Percentiles rank a stretch among this genome's conserved stretches.
These are phyloP conservation scores for Archips crataeganus DNA, from an alignment of 2,888 invertebrate species.

Conservation along the genomic window DNA sequence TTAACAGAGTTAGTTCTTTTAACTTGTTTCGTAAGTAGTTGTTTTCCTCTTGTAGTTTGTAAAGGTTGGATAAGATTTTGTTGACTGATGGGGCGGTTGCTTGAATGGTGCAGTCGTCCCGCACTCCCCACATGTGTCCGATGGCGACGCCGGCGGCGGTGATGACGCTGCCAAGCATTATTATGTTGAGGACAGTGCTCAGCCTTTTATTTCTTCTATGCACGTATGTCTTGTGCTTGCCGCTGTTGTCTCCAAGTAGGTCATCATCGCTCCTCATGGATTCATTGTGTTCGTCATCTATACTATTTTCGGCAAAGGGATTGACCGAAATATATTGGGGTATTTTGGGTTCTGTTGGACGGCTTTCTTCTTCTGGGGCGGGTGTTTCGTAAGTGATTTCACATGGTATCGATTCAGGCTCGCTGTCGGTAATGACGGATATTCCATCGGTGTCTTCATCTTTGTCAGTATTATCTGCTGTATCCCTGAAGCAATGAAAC, in stretches of 20 bases:
- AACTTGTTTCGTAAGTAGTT: constrained; percentile 73
- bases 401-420: constrained; percentile 68
- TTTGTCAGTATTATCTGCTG: constrained; percentile 63
- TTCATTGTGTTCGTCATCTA: constrained; percentile 52
- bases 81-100: constrained; percentile 71
- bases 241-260: constrained; percentile 64
- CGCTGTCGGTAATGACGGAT: constrained; percentile 82
- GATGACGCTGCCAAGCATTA: constrained; percentile 80
- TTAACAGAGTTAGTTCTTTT: constrained; percentile 69
- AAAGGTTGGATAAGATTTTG: constrained; percentile 78
- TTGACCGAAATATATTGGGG: constrained; percentile 56
- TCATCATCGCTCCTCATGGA: constrained; percentile 64
- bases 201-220: constrained; percentile 79
- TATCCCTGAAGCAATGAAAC: constrained; percentile 53
- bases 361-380: constrained; percentile 54
- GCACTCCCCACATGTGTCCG: constrained; percentile 83
- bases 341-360: constrained; percentile 54
- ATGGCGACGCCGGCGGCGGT: constrained; percentile 81
- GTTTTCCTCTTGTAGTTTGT: constrained; percentile 82
- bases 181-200: constrained; percentile 77
- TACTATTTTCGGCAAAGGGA: constrained; percentile 51
- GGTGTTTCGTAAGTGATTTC: constrained; percentile 57
- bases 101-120: constrained; percentile 72
- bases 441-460: constrained; percentile 84
- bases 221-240: constrained; percentile 79